Evolutionary conservation across 2,113 vertebrate genomes (phyloP).

Genomic region (Emydocephalus ijimae): DNA sequence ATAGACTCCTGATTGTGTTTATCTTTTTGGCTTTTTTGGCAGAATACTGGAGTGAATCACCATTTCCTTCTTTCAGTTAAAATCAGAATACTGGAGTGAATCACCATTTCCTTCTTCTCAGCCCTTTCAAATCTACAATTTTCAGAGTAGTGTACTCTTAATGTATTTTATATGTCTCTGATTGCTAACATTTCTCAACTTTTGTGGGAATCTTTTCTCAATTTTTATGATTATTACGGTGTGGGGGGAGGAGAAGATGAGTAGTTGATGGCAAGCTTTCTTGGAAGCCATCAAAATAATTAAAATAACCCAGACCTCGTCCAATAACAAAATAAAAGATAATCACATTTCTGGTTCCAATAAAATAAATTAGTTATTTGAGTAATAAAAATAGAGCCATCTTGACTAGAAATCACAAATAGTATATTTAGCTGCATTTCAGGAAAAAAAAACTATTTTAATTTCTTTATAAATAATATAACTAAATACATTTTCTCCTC

Average conservation of each 20-base stretch:
- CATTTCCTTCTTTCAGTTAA: not conserved
- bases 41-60: not conserved
- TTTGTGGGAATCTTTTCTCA: not conserved
- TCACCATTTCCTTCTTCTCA: not conserved
- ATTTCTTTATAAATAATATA: not conserved
- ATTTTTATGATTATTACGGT: not conserved
- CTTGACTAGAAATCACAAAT: not conserved
- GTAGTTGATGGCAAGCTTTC: not conserved
- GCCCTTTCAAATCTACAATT: not conserved
- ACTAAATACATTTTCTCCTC: not conserved
- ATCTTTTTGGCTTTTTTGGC: not conserved
- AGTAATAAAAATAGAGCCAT: not conserved
- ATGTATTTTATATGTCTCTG: not conserved
- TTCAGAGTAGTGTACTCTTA: not conserved
- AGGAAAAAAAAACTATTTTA: not conserved
- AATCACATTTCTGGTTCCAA: not conserved
- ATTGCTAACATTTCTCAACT: not conserved
- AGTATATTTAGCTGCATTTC: not conserved
- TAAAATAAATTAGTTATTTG: not conserved
- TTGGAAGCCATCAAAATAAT: not conserved
- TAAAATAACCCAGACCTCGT: not conserved
- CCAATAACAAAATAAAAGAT: not conserved
- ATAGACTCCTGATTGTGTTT: not conserved
- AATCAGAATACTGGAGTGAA: not conserved
- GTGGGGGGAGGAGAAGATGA: too few species aligned